Evolutionary conservation across 2,113 vertebrate species (phyloP).

Genomic region (Heliornis fulica): DNA sequence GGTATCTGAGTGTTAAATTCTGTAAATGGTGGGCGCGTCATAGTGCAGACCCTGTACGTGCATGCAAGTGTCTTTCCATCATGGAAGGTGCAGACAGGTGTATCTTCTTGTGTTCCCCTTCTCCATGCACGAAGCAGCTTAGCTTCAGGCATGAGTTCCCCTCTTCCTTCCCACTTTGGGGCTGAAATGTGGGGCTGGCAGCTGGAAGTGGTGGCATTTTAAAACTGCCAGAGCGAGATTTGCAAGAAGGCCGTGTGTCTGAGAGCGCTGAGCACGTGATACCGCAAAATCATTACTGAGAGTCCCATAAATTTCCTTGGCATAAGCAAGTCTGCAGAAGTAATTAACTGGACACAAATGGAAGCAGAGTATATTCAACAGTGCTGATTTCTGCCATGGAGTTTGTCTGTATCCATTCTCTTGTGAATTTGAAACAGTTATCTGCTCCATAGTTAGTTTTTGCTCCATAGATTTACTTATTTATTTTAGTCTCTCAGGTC

Average conservation of each 20-base stretch:
- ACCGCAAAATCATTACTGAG: not conserved
- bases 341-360: not conserved
- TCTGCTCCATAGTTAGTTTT: not conserved
- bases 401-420: not conserved
- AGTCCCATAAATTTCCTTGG: not conserved
- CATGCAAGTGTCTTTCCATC: accelerated
- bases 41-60: too few species aligned
- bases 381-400: not conserved
- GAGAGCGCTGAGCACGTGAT: not conserved
- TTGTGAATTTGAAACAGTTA: not conserved
- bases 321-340: not conserved
- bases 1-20: not conserved
- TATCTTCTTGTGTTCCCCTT: not conserved
- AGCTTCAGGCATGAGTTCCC: not conserved
- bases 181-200: not conserved
- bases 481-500: not conserved
- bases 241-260: not conserved
- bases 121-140: accelerated
- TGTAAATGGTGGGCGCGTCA: not conserved
- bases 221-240: not conserved
- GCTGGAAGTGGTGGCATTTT: not conserved
- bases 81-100: accelerated
- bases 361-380: not conserved
- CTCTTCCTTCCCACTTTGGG: not conserved
- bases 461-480: not conserved